phyloP scores from a whole-genome alignment of 2,113 vertebrate species.

The Mugil cephalus region DNA sequence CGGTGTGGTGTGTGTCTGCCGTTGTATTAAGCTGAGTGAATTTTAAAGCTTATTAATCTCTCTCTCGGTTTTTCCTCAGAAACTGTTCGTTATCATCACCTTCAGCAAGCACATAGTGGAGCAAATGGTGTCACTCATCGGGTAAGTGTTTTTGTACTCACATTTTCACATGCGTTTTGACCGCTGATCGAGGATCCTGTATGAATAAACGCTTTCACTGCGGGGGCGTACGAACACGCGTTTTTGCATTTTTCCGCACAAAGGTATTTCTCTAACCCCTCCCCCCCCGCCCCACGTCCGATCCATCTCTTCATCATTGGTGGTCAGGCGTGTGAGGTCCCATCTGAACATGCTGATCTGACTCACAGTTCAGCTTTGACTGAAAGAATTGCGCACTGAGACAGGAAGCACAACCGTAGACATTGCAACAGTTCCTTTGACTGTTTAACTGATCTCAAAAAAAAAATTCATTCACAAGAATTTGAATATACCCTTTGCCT shows the following conservation, averaged over 20 bases:
- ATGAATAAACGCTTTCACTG: slow-evolving; percentile 39
- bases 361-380: slow-evolving; percentile 66
- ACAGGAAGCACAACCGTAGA: slow-evolving; percentile 21
- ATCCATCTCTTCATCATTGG: slow-evolving; percentile 39
- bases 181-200: slow-evolving; percentile 32
- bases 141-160: slow-evolving; percentile 87
- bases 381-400: slow-evolving; percentile 17
- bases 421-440: background rate
- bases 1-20: background rate
- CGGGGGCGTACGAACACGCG: background rate
- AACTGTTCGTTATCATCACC: slow-evolving; percentile 98
- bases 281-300: background rate
- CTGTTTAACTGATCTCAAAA: background rate
- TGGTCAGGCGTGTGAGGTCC: slow-evolving; percentile 72
- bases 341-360: slow-evolving; percentile 60
- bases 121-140: slow-evolving; percentile 98
- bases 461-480: background rate
- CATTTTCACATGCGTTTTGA: slow-evolving; percentile 37
- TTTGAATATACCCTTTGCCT: background rate
- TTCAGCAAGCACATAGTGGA: slow-evolving; percentile 99
- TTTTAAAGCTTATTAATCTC: slow-evolving; percentile 30
- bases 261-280: slow-evolving; percentile 42
- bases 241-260: slow-evolving; percentile 24
- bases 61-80: slow-evolving; percentile 83
- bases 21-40: background rate